phyloP scores from a whole-genome alignment of 2,888 invertebrate genomes.

The Muschampia plurimacula region DNA sequence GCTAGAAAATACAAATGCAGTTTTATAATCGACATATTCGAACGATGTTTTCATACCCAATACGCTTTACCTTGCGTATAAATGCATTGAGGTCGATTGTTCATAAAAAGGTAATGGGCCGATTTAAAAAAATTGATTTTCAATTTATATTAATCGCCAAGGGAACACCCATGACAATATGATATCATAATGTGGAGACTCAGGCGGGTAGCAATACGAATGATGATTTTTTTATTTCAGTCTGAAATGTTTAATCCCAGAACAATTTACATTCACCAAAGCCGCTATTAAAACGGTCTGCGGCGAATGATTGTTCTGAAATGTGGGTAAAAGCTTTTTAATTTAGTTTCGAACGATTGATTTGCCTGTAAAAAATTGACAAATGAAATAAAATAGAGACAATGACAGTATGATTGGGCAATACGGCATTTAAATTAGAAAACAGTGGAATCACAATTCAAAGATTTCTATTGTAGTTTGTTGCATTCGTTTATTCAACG shows the following conservation, averaged over 20 bases:
- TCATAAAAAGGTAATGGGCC: neutral
- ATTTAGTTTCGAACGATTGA: conserved; percentile 21
- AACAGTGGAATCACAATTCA: conserved; percentile 5
- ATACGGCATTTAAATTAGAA: neutral
- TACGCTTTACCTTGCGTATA: neutral
- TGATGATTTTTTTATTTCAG: neutral
- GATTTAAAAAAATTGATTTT: conserved; percentile 1
- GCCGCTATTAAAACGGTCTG: conserved; percentile 22
- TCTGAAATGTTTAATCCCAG: conserved; percentile 4
- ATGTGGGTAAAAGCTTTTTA: conserved; percentile 26
- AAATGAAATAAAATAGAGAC: conserved; percentile 2
- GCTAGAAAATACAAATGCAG: too few species aligned
- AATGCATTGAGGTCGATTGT: neutral
- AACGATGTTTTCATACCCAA: neutral
- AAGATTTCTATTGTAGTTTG: neutral
- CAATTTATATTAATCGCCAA: conserved; percentile 4
- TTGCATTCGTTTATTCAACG: neutral
- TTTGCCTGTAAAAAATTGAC: conserved; percentile 18
- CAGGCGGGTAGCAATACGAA: neutral
- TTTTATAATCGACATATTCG: too few species aligned
- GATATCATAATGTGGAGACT: neutral
- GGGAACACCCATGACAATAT: conserved; percentile 1
- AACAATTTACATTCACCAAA: conserved; percentile 18
- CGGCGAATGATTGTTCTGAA: conserved; percentile 13
- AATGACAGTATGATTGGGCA: conserved; percentile 9